Conservation (phyloP, 1,140 invertebrate genomes). For the Sycobia sp. region DNA sequence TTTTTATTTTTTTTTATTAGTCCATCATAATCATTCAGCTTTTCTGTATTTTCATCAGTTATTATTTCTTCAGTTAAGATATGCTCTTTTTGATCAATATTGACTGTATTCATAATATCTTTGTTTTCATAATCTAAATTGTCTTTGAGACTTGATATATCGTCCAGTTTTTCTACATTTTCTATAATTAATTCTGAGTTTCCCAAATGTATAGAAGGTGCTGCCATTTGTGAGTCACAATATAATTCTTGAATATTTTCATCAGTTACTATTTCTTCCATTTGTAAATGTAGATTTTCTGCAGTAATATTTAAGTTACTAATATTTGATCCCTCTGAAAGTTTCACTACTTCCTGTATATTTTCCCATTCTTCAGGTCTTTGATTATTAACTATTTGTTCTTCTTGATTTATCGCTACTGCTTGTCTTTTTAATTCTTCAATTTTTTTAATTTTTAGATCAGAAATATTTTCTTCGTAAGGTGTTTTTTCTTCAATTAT, state of each 20-base stretch:
- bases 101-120: neutral
- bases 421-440: conserved; percentile 31
- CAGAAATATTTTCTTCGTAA: conserved; percentile 7
- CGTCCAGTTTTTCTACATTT: no score
- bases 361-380: no score
- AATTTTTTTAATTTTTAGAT: neutral
- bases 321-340: no score
- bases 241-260: neutral
- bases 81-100: neutral
- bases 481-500: conserved; percentile 52
- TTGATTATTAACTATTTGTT: neutral
- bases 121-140: neutral
- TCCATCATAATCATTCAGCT: neutral
- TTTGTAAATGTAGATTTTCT: no score
- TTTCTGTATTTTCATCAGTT: neutral
- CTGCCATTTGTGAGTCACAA: no score
- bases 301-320: no score
- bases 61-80: neutral
- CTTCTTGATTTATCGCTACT: no score
- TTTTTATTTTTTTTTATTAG: neutral
- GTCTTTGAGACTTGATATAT: no score
- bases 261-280: neutral
- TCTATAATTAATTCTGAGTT: no score
- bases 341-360: no score
- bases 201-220: no score